Conservation (phyloP, 2,797 vertebrate genomes). For the Coreius guichenoti region DNA sequence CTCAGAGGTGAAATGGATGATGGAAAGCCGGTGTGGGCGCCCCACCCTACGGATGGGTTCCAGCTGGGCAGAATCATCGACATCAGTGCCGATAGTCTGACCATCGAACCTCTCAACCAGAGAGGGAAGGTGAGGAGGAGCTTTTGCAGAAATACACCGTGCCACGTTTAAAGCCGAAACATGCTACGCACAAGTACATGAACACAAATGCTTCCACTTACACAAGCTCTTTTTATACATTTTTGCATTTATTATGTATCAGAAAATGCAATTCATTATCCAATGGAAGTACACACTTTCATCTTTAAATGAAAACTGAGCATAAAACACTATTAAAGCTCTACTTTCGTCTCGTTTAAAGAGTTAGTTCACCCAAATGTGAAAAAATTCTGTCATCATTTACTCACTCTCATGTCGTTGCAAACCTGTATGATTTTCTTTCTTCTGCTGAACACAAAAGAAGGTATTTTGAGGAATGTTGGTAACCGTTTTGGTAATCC, state of each 20-base stretch:
- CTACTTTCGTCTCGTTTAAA: constrained; percentile 1
- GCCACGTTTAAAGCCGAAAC: not conserved
- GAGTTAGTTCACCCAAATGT: not conserved
- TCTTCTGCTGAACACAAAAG: not conserved
- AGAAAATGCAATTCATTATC: not conserved
- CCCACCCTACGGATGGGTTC: constrained; percentile 94
- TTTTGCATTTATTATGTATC: not conserved
- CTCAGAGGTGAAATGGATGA: constrained; percentile 87
- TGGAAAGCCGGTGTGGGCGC: constrained; percentile 97
- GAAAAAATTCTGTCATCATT: not conserved
- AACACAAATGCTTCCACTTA: not conserved
- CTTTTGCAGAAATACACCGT: not conserved
- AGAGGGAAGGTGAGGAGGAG: constrained; percentile 87
- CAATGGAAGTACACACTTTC: not conserved
- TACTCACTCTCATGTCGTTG: not conserved
- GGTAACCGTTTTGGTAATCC: no score
- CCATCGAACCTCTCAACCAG: constrained; percentile 90
- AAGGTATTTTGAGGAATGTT: not conserved
- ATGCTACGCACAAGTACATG: not conserved
- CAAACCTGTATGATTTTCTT: not conserved
- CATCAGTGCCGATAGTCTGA: constrained; percentile 91
- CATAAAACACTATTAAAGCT: no score
- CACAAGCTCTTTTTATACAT: not conserved
- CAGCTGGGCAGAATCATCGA: constrained; percentile 97
- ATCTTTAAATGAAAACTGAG: no score